These are phyloP conservation scores for Limnephilus marmoratus DNA, from an alignment of 2,888 invertebrate genomes.

Conservation along the genomic window DNA sequence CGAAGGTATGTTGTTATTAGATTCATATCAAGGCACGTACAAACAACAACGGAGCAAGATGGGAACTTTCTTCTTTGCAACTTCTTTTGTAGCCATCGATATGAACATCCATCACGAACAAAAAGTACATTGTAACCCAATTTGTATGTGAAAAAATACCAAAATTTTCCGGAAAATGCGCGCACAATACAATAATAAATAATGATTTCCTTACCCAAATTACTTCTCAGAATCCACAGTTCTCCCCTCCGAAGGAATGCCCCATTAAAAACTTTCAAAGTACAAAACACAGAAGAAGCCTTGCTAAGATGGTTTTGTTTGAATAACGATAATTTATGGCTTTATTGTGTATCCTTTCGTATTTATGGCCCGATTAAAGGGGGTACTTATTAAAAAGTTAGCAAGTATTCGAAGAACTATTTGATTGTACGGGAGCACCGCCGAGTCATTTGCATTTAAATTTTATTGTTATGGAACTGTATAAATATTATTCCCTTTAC, in stretches of 20 bases:
- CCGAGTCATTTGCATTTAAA: background rate
- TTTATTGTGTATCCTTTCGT: constrained; percentile 36
- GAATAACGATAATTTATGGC: constrained; percentile 49
- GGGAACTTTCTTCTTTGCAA: background rate
- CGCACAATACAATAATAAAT: constrained; percentile 26
- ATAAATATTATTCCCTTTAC: background rate
- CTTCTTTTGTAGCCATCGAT: background rate
- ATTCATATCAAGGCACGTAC: background rate
- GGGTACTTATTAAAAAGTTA: constrained; percentile 24
- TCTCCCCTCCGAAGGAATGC: constrained; percentile 18
- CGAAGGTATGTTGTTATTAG: background rate
- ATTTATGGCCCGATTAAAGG: constrained; percentile 28
- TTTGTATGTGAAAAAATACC: constrained; percentile 3
- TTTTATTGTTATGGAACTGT: background rate
- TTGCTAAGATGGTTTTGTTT: constrained; percentile 36
- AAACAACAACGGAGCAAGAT: background rate
- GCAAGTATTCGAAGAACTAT: constrained; percentile 26
- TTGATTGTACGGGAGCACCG: background rate
- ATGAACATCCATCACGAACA: background rate
- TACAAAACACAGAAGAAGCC: constrained; percentile 25
- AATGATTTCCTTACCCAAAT: constrained; percentile 33
- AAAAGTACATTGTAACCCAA: background rate
- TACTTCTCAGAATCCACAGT: constrained; percentile 27
- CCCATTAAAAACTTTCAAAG: constrained; percentile 46
- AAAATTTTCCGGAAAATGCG: constrained; percentile 33